Base-by-base conservation (phyloP, 2,888 invertebrate genomes). In the Agriopis aurantiaria region DNA sequence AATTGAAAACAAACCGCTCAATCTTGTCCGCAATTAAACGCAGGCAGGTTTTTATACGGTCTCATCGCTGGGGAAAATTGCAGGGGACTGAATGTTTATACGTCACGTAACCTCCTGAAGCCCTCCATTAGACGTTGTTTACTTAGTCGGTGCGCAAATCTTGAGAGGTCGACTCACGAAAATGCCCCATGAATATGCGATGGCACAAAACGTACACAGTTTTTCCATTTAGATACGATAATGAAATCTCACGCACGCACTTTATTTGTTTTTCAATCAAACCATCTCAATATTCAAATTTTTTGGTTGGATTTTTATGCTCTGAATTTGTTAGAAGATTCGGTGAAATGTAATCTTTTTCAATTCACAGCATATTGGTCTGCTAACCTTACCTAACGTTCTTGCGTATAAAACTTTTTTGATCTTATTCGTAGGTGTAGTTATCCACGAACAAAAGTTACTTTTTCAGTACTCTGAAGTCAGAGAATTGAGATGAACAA, bases 111-210 rank as follows among this genome's bases (percentile, higher is more conserved):
- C 90, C 89, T 87, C 80, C 80, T 80, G 78, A 88, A 91, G 91
- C 92, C 93, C 85, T 92, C 93, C 93, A 93, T 93, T 93, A 93
- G 90, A 83, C 85, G 87, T 90, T 93, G 93, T 93, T 92, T 93
- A 91, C 91, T 86, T 85, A 89, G 89, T 88, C 88, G 85, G 89
- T 89, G 90, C 88, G 91, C 91, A 91, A 90, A 92, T 91, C 92
- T 93, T 92, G 90, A 89, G 90, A 91, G 93, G 93, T 90, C 91
- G 91, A 88, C 90, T 92, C 90, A 91, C 92, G 91, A 92, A 92
- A 93, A 92, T 92, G 90, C 89, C 88, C 93, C 89, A 93, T 93
- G 93, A 94, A 94, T 94, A 94, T 93, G 93, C 93, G 92, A 94
- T 93, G 92, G 89, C 93, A 93, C 92, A 93, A 90, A 90, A 91